phyloP scores from a whole-genome alignment of 2,888 invertebrate species.

The Nesidiocoris tenuis region DNA sequence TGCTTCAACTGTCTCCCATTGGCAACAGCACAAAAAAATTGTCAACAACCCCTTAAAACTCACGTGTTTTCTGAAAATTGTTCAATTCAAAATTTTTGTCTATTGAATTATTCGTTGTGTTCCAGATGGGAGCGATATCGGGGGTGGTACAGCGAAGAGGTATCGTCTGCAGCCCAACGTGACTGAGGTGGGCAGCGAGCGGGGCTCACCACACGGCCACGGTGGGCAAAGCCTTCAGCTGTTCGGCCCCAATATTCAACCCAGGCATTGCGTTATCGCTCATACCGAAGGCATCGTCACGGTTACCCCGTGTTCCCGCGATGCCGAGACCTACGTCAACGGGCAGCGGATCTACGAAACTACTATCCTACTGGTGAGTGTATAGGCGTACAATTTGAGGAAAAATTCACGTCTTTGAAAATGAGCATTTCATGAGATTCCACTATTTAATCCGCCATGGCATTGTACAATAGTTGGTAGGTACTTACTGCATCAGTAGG shows the following conservation, averaged over 20 bases:
- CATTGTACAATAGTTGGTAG: no score
- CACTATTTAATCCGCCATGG: no score
- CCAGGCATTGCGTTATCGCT: slow-evolving; percentile 92
- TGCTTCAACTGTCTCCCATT: no score
- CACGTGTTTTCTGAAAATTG: no score
- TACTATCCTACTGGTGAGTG: slow-evolving; percentile 75
- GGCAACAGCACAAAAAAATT: no score
- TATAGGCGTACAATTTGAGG: slow-evolving; percentile 47
- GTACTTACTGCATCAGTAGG: no score
- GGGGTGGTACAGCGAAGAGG: slow-evolving; percentile 56
- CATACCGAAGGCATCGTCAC: slow-evolving; percentile 87
- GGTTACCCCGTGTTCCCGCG: slow-evolving; percentile 88
- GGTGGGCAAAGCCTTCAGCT: slow-evolving; percentile 64
- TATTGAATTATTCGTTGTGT: no score
- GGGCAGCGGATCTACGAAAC: slow-evolving; percentile 89
- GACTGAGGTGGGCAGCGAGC: slow-evolving; percentile 74
- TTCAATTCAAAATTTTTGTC: no score
- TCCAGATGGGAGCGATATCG: slow-evolving; percentile 59
- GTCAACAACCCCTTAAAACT: no score
- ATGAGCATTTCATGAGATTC: no score
- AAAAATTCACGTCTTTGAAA: neutral
- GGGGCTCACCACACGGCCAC: slow-evolving; percentile 59
- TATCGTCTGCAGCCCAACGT: slow-evolving; percentile 64
- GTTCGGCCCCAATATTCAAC: slow-evolving; percentile 87
- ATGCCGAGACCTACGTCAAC: slow-evolving; percentile 93